Evolutionary conservation across 2,888 invertebrate genomes (phyloP).

Genomic region (Eulithis prunata): DNA sequence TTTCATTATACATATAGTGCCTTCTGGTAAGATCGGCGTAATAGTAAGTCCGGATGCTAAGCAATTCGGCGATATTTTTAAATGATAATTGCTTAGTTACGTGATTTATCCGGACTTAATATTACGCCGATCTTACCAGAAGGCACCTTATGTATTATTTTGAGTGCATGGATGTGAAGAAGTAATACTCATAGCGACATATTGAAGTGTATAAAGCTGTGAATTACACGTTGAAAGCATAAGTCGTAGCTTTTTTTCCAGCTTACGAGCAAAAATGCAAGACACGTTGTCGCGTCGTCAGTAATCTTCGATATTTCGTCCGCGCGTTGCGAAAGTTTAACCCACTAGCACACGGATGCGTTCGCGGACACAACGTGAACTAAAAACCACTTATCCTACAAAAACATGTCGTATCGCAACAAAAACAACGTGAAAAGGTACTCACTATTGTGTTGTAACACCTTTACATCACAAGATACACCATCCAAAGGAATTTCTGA

Average conservation of each 20-base stretch:
- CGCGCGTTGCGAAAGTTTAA: constrained; percentile 42
- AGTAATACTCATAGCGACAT: no score
- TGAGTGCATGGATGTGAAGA: no score
- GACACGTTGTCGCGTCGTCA: constrained; percentile 4
- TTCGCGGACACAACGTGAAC: constrained; percentile 39
- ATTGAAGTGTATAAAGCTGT: no score
- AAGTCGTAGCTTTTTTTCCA: background rate
- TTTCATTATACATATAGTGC: no score
- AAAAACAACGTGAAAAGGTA: constrained; percentile 36
- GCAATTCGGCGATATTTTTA: no score
- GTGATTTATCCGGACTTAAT: no score
- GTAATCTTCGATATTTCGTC: constrained; percentile 21
- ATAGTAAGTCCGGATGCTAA: no score
- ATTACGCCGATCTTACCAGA: no score
- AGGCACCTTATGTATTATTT: no score
- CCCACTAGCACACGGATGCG: constrained; percentile 40
- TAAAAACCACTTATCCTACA: constrained; percentile 31
- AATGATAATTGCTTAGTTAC: no score
- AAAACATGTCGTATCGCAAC: constrained; percentile 34
- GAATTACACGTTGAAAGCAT: background rate
- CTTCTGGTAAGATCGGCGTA: no score
- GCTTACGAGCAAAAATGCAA: background rate
- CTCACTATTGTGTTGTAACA: constrained; percentile 30
- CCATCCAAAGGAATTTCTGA: constrained; percentile 48
- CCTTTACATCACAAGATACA: constrained; percentile 46